Percentiles rank a stretch among this genome's conserved stretches.
These are phyloP conservation scores for Crocuta crocuta DNA, from an alignment of 2,113 vertebrate species.

Conservation along the genomic window DNA sequence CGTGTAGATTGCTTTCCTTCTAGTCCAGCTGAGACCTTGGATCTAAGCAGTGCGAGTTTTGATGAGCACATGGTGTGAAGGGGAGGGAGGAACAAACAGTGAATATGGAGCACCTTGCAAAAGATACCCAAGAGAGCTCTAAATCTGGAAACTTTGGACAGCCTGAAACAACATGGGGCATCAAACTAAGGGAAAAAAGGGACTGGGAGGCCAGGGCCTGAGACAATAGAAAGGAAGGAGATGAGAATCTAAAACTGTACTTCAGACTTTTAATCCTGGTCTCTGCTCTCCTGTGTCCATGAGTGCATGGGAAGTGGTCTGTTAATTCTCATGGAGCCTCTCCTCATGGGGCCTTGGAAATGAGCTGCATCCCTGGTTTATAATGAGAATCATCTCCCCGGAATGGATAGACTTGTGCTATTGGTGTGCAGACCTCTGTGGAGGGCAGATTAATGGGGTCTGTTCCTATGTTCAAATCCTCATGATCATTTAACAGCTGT, in stretches of 20 bases:
- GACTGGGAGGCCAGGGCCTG: not conserved
- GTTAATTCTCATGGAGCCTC: not conserved
- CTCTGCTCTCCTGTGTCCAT: not conserved
- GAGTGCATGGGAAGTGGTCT: not conserved
- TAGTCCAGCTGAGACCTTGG: not conserved
- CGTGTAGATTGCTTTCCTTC: not conserved
- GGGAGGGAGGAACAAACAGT: not conserved
- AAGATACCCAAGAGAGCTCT: not conserved
- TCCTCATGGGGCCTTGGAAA: not conserved
- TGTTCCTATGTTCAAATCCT: conserved; percentile 40
- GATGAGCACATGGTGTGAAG: not conserved
- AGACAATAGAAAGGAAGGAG: not conserved
- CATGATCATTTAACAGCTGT: conserved; percentile 38
- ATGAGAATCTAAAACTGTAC: not conserved
- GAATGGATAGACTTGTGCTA: conserved; percentile 12
- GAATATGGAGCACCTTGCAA: not conserved
- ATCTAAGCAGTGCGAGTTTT: not conserved
- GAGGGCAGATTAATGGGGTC: conserved; percentile 51
- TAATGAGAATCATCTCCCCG: conserved; percentile 19
- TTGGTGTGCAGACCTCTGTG: not conserved
- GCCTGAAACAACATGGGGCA: not conserved
- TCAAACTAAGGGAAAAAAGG: not conserved
- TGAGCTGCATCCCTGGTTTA: not conserved
- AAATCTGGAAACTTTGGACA: not conserved
- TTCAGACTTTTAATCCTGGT: not conserved